phyloP scores from a whole-genome alignment of 2,888 invertebrate species.

The Eremobia ochroleuca region DNA sequence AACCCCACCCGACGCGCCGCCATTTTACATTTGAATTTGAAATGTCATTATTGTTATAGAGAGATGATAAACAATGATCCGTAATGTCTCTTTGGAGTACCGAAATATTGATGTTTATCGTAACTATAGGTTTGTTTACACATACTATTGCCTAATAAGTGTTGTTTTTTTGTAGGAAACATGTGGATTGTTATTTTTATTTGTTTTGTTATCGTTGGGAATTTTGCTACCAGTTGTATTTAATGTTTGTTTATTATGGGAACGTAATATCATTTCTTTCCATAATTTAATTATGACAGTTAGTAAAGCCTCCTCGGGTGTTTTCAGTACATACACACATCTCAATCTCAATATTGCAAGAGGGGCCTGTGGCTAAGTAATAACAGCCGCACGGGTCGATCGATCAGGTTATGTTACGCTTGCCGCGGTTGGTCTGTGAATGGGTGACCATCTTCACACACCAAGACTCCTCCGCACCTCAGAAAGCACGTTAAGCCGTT shows the following conservation, averaged over 20 bases:
- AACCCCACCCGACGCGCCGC: constrained; percentile 82
- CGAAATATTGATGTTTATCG: constrained; percentile 63
- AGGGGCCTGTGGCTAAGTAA: no score
- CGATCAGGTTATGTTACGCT: no score
- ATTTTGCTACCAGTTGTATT: not conserved
- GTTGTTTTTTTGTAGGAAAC: constrained; percentile 40
- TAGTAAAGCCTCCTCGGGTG: no score
- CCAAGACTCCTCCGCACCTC: no score
- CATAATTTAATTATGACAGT: no score
- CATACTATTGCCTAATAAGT: constrained; percentile 62
- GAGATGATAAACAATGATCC: constrained; percentile 70
- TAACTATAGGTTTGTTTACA: constrained; percentile 60
- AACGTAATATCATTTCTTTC: not conserved
- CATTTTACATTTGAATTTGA: constrained; percentile 84
- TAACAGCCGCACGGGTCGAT: no score
- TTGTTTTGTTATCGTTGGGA: constrained; percentile 23
- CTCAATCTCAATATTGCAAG: no score
- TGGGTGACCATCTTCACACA: no score
- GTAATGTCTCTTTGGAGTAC: constrained; percentile 65
- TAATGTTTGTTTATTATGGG: constrained; percentile 16
- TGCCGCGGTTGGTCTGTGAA: no score
- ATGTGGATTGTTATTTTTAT: constrained; percentile 31
- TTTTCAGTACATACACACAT: no score
- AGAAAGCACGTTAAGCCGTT: no score
- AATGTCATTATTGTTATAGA: constrained; percentile 80